Evolutionary conservation across 2,113 vertebrate genomes (phyloP), one percentile per base, ranked within the genome.

Genomic region (Rhinolophus sinicus): DNA sequence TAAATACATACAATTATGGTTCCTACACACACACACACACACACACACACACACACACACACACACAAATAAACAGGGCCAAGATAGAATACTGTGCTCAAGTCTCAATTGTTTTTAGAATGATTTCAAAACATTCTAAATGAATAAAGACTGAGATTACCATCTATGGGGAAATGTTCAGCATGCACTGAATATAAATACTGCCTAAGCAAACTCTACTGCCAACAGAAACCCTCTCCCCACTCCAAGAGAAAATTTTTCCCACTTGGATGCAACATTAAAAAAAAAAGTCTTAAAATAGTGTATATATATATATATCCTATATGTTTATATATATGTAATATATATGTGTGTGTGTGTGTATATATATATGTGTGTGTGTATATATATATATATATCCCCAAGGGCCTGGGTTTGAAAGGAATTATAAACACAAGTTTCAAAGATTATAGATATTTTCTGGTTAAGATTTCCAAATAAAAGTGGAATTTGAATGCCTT

Each of bases 101-200:
- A 94, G 72, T 93, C 78, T 26, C 69, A 86, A 91, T 94, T 82
- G 50, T 83, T 96, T 88, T 77, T 14, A 90, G 33, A 92, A 78
- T 85, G 24, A 85, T 54, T 67, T 94, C 47, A 78, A 67, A 35
- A 22, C 24, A 50, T 69, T 69, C 35, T 40, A 88, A 95, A 95
- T 95, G 86, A 80, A 24, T 70, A 50, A 92, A 94, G 50, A 70
- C 47, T 52, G 38, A 93, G 80, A 78, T 90, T 60, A 80, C 56
- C 44, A 91, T 86, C 62, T 54, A 38, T 38, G 26, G 60, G 28
- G 35, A 82, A 96, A 70, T 26, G n/a, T 30, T 84, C 26, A 19
- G 38, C 54, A 88, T 22, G 21, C 3, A 50, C 15, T 0, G 14
- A 80, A 19, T 80, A 84, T 47, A 93, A 83, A 92, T 38, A 73